These are phyloP conservation scores for Calycopis cecrops DNA, from an alignment of 1,140 invertebrate species.

Conservation along the genomic window DNA sequence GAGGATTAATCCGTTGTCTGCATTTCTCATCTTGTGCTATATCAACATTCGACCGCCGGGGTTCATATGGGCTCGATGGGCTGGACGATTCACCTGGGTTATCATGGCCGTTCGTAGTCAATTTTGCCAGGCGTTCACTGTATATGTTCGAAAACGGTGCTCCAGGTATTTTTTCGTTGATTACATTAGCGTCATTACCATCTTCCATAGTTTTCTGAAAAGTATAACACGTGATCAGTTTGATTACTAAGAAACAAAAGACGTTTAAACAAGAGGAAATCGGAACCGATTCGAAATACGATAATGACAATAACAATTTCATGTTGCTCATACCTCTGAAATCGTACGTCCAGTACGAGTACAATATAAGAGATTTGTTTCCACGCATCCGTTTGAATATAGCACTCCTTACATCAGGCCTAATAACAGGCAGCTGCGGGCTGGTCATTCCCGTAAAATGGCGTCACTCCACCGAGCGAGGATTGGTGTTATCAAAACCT, in stretches of 20 bases:
- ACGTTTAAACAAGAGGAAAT: slow-evolving; percentile 64
- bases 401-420: slow-evolving; percentile 68
- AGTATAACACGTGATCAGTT: slow-evolving; percentile 56
- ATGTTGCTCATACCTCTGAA: slow-evolving; percentile 55
- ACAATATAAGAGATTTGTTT: slow-evolving; percentile 66
- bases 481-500: slow-evolving; percentile 64
- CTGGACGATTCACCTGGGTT: slow-evolving; percentile 47
- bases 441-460: slow-evolving; percentile 76
- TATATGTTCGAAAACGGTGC: slow-evolving; percentile 50
- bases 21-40: slow-evolving; percentile 43
- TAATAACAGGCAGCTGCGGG: slow-evolving; percentile 70
- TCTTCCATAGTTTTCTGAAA: slow-evolving; percentile 73
- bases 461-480: slow-evolving; percentile 71
- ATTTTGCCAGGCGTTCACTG: slow-evolving; percentile 45
- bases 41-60: slow-evolving; percentile 38
- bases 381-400: slow-evolving; percentile 65
- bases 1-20: slow-evolving; percentile 59
- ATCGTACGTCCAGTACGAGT: slow-evolving; percentile 72
- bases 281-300: slow-evolving; percentile 59
- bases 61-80: slow-evolving; percentile 38
- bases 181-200: slow-evolving; percentile 62
- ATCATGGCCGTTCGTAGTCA: slow-evolving; percentile 61
- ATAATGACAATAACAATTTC: slow-evolving; percentile 47
- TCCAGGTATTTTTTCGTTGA: slow-evolving; percentile 55
- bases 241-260: slow-evolving; percentile 66